Conservation (phyloP, 2,113 vertebrate species). For the Grammomys dolichurus region DNA sequence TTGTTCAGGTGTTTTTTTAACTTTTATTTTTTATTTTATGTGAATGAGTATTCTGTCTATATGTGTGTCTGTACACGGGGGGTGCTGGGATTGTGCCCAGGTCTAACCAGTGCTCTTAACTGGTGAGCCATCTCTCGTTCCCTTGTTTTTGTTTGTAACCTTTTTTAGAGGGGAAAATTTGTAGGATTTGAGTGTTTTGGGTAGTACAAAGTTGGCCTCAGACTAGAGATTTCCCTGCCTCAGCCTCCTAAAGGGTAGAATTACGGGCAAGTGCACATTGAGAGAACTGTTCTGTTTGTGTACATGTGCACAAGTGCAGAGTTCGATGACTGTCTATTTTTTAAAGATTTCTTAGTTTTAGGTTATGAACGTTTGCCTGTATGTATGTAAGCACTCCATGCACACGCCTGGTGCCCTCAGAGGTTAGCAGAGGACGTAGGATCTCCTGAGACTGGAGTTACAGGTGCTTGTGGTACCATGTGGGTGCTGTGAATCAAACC, state of each 20-base stretch:
- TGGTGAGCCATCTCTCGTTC: neutral
- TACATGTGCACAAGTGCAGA: neutral
- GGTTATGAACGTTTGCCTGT: neutral
- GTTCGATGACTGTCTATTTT: neutral
- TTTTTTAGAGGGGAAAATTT: constrained; percentile 50
- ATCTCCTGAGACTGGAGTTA: neutral
- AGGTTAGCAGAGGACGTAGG: neutral
- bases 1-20: neutral
- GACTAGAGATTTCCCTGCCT: neutral
- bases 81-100: neutral
- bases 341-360: neutral
- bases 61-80: neutral
- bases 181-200: constrained; percentile 31
- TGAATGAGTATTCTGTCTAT: neutral
- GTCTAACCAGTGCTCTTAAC: neutral
- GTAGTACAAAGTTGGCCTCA: neutral
- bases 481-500: too few relatives aligned
- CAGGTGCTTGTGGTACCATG: too few relatives aligned
- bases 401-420: neutral
- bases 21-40: neutral
- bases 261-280: neutral
- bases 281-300: neutral
- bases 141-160: constrained; percentile 17
- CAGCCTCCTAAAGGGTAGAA: neutral
- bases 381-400: neutral